Base-by-base conservation (phyloP, 1,140 invertebrate species). In the Ladona fulva region DNA sequence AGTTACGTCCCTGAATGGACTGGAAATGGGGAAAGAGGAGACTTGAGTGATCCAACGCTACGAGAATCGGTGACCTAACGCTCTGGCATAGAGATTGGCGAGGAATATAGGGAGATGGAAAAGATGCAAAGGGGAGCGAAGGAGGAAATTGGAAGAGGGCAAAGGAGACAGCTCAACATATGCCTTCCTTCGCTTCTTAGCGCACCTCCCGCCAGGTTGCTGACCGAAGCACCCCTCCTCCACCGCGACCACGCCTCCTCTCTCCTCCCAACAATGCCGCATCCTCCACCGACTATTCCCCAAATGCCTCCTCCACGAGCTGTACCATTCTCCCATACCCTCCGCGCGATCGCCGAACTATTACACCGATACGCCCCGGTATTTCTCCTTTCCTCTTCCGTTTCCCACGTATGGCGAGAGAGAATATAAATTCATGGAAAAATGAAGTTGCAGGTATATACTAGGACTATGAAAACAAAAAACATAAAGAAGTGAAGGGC, bases 111-210 rank as follows among this genome's bases (percentile, higher is more conserved):
- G 12, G 52, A 1, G 52, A 66, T 66, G 52, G 52, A 6, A 66
- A 66, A 66, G 52, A 66, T 19, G 52, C 16, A 66, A 66, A 66
- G 52, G 52, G n/a, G 52, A 22, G 52, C 14, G 52, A 19, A 66
- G 29, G 52, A 66, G 52, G 52, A 66, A 66, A 66, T 19, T 66
- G 52, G 52, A 22, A 66, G n/a, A 22, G n/a, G 52, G 52, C 52
- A 66, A 66, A 66, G 52, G 52, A 66, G 52, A 66, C 52, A 66
- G 52, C 52, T 66, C 52, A 66, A 66, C 52, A 66, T 66, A 22
- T 66, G n/a, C 52, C 52, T 22, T 66, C 52, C n/a, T 22, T 66
- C n/a, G 52, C 52, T 22, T 5, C 52, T 66, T 66, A 19, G 52
- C 52, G 52, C 14, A 12, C 52, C 52, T 66, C 52, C 52, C 52